Evolutionary conservation across 2,113 vertebrate genomes (phyloP), one percentile per base, ranked within the genome.

Genomic region (Atractosteus spatula): DNA sequence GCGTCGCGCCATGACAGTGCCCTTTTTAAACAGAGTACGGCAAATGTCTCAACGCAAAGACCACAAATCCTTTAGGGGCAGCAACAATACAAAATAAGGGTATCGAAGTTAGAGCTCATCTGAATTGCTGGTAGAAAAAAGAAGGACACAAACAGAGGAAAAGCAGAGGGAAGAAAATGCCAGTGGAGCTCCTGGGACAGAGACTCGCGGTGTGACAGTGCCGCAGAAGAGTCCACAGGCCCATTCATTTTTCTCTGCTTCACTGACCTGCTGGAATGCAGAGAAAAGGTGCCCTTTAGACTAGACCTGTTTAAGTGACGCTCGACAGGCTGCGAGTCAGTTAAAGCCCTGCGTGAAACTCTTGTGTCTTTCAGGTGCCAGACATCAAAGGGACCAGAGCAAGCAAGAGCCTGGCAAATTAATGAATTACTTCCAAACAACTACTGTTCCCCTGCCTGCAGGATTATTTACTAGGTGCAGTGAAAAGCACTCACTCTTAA

Each of bases 211-310:
- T 68, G 66, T 68, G 66, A 55, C 47, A 54, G 45, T 54, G 12
- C 14, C n/a, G 66, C 66, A 29, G n/a, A 51, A 42, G 54, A 51
- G 10, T 1, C 10, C 47, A 10, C 5, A 51, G 29, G 47, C 47
- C 5, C 54, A 47, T 14, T 41, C 41, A 42, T 62, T 42, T 44
- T 51, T 12, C 54, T 65, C 55, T 41, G 62, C 63, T 72, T 57
- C 63, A 59, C n/a, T 54, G 55, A 66, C 54, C 17, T 11, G 11
- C 63, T 44, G 71, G 71, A 66, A 72, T 72, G 54, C 54, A 62
- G 5, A 16, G 41, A 57, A 66, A 41, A 7, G 29, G 42, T 45
- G 51, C 54, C 41, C 47, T 51, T 2, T 51, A 51, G 47, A 51
- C 5, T 10, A 51, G 10, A 51, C 47, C 47, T 51, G 47, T 43